A percentile compares a stretch with the other conserved stretches of the same genome.
Conservation (phyloP, 2,797 vertebrate genomes). For the Hyperoplus immaculatus region DNA sequence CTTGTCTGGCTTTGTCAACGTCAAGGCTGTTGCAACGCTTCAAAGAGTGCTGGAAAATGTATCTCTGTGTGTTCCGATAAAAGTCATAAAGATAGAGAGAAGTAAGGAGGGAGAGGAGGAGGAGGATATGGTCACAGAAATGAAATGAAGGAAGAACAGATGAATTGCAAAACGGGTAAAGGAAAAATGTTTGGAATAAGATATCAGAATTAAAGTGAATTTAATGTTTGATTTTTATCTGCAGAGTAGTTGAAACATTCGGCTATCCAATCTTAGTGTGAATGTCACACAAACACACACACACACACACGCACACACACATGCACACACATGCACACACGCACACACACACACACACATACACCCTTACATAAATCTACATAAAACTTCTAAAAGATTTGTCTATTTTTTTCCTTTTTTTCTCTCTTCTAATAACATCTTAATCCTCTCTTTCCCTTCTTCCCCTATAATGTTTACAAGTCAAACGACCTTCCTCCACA, state of each 20-base stretch:
- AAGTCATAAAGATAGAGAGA: slow-evolving; percentile 15
- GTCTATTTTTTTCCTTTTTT: slow-evolving; percentile 81
- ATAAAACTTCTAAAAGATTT: slow-evolving; percentile 44
- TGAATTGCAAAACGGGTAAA: slow-evolving; percentile 11
- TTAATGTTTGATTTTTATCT: slow-evolving; percentile 23
- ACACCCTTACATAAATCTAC: background rate
- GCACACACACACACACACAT: background rate
- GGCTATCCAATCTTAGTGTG: slow-evolving; percentile 6
- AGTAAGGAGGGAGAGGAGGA: background rate
- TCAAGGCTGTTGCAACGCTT: slow-evolving; percentile 63
- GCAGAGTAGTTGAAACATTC: slow-evolving; percentile 16
- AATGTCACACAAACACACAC: background rate
- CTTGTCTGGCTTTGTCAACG: slow-evolving; percentile 68
- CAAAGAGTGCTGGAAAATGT: slow-evolving; percentile 71
- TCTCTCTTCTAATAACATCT: background rate
- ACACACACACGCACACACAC: background rate
- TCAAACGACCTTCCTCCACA: slow-evolving; percentile 86
- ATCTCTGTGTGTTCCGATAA: slow-evolving; percentile 49
- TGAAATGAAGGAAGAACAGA: slow-evolving; percentile 16
- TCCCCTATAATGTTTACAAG: slow-evolving; percentile 79
- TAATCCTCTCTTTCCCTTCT: background rate
- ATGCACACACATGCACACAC: background rate
- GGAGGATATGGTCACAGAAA: background rate
- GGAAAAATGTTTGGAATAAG: slow-evolving; percentile 14
- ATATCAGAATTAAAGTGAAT: slow-evolving; percentile 24